Conservation (phyloP, 2,113 vertebrate species). For the Callorhinus ursinus region DNA sequence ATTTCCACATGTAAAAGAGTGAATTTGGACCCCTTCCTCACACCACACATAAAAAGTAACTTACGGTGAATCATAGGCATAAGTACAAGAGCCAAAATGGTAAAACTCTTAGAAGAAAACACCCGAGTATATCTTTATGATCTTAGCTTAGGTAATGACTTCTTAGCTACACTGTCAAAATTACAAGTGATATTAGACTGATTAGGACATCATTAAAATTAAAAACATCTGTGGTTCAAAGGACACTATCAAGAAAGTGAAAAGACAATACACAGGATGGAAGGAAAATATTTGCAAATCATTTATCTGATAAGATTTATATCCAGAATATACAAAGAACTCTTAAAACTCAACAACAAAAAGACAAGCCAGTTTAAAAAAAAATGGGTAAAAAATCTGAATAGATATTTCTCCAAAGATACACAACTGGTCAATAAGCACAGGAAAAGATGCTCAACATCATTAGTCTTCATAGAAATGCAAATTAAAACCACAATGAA, state of each 20-base stretch:
- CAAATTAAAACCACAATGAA: background rate
- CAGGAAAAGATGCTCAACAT: background rate
- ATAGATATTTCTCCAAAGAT: background rate
- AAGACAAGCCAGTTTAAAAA: background rate
- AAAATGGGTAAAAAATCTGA: background rate
- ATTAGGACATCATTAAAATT: background rate
- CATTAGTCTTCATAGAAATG: background rate
- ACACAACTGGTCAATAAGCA: background rate
- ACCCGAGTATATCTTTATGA: background rate
- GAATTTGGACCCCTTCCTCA: background rate
- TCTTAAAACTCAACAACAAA: background rate
- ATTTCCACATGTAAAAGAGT: background rate
- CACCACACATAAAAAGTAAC: background rate
- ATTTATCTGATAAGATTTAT: background rate
- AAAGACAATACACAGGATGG: background rate
- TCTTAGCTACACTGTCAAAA: background rate
- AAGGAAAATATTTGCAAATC: background rate
- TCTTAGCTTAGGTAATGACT: background rate
- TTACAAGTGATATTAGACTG: background rate
- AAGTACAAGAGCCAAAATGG: background rate
- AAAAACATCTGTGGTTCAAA: background rate
- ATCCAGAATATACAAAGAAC: background rate
- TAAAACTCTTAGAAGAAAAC: background rate
- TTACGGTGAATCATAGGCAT: background rate
- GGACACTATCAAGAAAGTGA: background rate